These are phyloP conservation scores for Beroe forskalii DNA, from an alignment of 37 sponge, comb jelly and placozoan species.

Conservation along the genomic window DNA sequence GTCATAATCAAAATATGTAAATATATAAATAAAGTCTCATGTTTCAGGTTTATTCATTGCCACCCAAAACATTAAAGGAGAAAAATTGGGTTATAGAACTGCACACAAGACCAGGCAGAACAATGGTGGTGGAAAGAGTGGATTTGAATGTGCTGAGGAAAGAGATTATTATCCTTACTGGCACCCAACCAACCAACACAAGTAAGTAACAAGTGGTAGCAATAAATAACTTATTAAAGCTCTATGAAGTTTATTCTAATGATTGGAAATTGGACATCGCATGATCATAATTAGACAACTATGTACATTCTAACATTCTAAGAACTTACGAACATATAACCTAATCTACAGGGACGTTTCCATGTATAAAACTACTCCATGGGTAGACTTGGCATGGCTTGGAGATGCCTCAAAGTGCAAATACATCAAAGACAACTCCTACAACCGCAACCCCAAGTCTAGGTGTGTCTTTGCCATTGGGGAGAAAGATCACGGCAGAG, in stretches of 20 bases:
- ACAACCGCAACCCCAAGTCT: slow-evolving; percentile 16
- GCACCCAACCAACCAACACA: background rate
- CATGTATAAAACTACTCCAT: slow-evolving; percentile 13
- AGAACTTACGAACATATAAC: no score
- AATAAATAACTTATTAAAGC: no score
- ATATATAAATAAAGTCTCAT: no score
- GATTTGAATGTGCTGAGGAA: slow-evolving; percentile 38
- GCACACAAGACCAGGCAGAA: slow-evolving; percentile 3
- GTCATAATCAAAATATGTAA: no score
- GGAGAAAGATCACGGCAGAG: background rate
- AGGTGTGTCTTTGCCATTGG: slow-evolving; percentile 18
- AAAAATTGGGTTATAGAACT: background rate
- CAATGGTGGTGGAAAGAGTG: slow-evolving; percentile 5
- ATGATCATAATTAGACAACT: no score
- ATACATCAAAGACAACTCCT: slow-evolving; percentile 20
- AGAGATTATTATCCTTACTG: slow-evolving; percentile 54
- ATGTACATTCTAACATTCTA: no score
- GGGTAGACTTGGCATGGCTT: slow-evolving; percentile 25
- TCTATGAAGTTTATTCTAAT: no score
- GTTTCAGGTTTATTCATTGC: background rate
- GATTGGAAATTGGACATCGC: no score
- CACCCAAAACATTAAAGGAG: background rate
- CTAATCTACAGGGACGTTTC: background rate
- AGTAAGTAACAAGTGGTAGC: no score
- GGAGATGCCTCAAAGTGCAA: slow-evolving; percentile 25